phyloP scores from a whole-genome alignment of 30 jellyfish, hydroid and myxozoan species.

The Turritopsis rubra region DNA sequence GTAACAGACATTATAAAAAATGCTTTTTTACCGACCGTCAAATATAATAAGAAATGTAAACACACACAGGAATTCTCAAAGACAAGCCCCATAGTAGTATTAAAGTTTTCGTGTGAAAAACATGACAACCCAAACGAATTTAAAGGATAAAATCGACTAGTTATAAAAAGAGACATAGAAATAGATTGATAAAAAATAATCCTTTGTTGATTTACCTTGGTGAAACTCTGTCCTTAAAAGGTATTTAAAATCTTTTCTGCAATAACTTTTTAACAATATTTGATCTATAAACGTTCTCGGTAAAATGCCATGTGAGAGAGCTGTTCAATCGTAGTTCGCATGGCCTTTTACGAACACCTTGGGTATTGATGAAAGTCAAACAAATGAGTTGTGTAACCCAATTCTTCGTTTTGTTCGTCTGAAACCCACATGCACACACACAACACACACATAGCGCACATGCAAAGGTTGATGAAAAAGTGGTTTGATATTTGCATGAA shows the following conservation, averaged over 20 bases:
- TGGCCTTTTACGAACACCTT: neutral
- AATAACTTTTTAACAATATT: neutral
- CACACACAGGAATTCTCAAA: neutral
- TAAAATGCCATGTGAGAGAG: neutral
- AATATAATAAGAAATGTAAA: neutral
- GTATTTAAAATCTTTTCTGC: neutral
- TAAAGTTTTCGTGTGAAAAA: neutral
- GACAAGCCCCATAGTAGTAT: neutral
- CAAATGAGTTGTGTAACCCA: neutral
- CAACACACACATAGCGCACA: neutral
- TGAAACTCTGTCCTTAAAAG: neutral
- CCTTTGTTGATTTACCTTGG: neutral
- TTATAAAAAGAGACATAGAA: neutral
- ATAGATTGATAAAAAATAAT: neutral
- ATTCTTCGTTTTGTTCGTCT: neutral
- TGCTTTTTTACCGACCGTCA: neutral
- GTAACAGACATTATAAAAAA: neutral
- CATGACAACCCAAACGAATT: neutral
- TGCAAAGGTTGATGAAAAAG: neutral
- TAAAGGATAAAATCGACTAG: neutral
- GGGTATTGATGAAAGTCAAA: neutral
- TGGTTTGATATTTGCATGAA: neutral
- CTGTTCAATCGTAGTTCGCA: too few relatives aligned
- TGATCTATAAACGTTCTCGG: neutral
- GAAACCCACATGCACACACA: neutral